A percentile compares a stretch with the other conserved stretches of the same genome.
phyloP scores from a whole-genome alignment of 2,888 invertebrate species.

The Brachyptera putata region DNA sequence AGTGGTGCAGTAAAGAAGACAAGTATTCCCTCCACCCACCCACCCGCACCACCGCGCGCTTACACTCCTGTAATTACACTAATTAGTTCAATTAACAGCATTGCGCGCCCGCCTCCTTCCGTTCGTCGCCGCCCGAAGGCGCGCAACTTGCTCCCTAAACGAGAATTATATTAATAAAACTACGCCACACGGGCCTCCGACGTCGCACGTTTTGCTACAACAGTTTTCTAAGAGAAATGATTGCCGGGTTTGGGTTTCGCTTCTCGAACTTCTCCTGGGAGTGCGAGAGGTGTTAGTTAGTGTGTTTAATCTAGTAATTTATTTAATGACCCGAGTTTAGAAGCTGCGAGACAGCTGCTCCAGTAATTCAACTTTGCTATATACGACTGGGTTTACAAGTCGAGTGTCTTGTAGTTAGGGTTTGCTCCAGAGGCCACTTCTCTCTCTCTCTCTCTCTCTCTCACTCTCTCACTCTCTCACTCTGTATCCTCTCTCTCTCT shows the following conservation, averaged over 20 bases:
- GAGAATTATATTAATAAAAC: slow-evolving; percentile 29
- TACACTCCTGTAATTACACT: slow-evolving; percentile 37
- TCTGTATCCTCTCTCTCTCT: too few relatives aligned
- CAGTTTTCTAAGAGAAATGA: slow-evolving; percentile 9
- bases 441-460: background rate
- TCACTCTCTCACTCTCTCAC: background rate
- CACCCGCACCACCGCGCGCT: slow-evolving; percentile 28
- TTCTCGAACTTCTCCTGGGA: background rate
- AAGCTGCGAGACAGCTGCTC: slow-evolving; percentile 15
- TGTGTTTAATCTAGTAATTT: slow-evolving; percentile 22
- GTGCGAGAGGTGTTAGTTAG: slow-evolving; percentile 18
- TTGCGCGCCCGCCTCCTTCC: too few relatives aligned
- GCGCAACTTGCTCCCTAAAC: slow-evolving; percentile 17
- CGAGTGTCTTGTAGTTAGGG: slow-evolving; percentile 18
- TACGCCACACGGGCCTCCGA: slow-evolving; percentile 17
- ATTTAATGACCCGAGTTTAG: slow-evolving; percentile 16
- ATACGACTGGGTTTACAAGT: slow-evolving; percentile 10
- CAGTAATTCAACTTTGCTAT: slow-evolving; percentile 19
- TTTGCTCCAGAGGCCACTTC: slow-evolving; percentile 2
- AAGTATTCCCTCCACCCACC: slow-evolving; percentile 28
- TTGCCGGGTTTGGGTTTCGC: slow-evolving; percentile 19
- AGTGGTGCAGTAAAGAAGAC: slow-evolving; percentile 33
- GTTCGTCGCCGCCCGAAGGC: slow-evolving; percentile 10
- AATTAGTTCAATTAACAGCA: slow-evolving; percentile 35
- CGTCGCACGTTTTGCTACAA: slow-evolving; percentile 8